Percentiles rank a stretch among this genome's conserved stretches.
Evolutionary conservation across 2,113 vertebrate species (phyloP).

Genomic region (Hypanus sabinus): DNA sequence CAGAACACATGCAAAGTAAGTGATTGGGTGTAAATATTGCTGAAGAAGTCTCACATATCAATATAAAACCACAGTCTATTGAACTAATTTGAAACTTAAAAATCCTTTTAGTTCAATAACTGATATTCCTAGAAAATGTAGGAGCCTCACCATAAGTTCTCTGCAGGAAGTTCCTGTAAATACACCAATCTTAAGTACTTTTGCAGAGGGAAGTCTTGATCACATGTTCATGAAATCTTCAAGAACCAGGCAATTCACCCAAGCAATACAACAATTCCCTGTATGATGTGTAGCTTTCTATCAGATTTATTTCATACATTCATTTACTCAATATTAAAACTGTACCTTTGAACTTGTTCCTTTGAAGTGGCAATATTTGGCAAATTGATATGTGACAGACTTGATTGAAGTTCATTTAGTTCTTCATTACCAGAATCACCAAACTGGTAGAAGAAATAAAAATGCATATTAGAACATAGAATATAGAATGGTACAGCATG

Average conservation of each 20-base stretch:
- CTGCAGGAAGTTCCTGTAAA: too few species aligned
- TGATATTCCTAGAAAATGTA: too few species aligned
- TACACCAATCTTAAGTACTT: too few species aligned
- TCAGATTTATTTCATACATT: not conserved
- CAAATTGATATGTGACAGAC: constrained; percentile 1
- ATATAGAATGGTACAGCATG: too few species aligned
- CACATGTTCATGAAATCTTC: too few species aligned
- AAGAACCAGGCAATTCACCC: too few species aligned
- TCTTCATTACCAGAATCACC: not conserved
- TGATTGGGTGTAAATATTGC: not conserved
- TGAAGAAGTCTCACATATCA: not conserved
- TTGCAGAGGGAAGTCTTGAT: too few species aligned
- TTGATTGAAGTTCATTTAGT: constrained; percentile 3
- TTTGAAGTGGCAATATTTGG: constrained; percentile 23
- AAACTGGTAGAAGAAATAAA: constrained; percentile 9
- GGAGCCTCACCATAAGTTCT: too few species aligned
- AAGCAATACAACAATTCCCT: not conserved
- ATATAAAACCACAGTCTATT: too few species aligned
- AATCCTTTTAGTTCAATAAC: too few species aligned
- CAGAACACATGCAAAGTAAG: not conserved
- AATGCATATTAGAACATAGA: not conserved
- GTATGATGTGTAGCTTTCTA: not conserved
- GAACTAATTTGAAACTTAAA: too few species aligned
- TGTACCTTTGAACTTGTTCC: constrained; percentile 27
- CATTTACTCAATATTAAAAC: not conserved